Conservation (phyloP, 2,797 vertebrate genomes). For the Hozukius guyotensis region DNA sequence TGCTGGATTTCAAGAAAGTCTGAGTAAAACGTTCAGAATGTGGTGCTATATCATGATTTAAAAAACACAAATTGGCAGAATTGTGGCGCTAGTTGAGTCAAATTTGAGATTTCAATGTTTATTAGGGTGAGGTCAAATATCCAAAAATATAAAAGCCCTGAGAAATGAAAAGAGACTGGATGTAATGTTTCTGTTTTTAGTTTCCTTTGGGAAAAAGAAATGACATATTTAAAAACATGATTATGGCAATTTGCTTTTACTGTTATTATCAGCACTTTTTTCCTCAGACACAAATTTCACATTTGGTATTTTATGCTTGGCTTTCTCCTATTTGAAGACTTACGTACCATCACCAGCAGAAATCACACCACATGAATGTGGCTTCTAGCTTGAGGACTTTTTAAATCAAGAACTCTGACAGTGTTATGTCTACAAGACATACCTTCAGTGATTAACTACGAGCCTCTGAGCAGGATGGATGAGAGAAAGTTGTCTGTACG, state of each 20-base stretch:
- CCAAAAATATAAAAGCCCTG: slow-evolving; percentile 20
- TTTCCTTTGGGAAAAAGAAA: slow-evolving; percentile 11
- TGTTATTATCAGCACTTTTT: neutral
- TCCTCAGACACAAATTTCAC: neutral
- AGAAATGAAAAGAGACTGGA: slow-evolving; percentile 35
- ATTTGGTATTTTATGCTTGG: neutral
- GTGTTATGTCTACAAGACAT: slow-evolving; percentile 52
- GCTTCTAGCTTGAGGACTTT: slow-evolving; percentile 7
- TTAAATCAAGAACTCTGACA: slow-evolving; percentile 37
- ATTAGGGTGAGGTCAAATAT: slow-evolving; percentile 35
- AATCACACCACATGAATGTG: neutral
- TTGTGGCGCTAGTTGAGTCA: neutral
- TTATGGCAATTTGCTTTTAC: neutral
- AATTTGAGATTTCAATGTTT: slow-evolving; percentile 21
- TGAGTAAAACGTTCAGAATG: slow-evolving; percentile 11
- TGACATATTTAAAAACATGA: neutral
- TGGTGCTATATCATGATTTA: slow-evolving; percentile 7
- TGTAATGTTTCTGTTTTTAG: slow-evolving; percentile 13
- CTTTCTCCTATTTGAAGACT: neutral
- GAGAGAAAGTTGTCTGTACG: neutral
- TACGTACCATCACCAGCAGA: neutral
- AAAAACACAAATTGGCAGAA: slow-evolving; percentile 17
- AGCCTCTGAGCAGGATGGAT: slow-evolving; percentile 7
- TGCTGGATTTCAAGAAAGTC: neutral
- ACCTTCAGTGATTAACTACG: slow-evolving; percentile 19